Percentiles rank a stretch among this genome's conserved stretches.
Evolutionary conservation across 2,797 vertebrate genomes (phyloP).

Genomic region (Sebastes taczanowskii): DNA sequence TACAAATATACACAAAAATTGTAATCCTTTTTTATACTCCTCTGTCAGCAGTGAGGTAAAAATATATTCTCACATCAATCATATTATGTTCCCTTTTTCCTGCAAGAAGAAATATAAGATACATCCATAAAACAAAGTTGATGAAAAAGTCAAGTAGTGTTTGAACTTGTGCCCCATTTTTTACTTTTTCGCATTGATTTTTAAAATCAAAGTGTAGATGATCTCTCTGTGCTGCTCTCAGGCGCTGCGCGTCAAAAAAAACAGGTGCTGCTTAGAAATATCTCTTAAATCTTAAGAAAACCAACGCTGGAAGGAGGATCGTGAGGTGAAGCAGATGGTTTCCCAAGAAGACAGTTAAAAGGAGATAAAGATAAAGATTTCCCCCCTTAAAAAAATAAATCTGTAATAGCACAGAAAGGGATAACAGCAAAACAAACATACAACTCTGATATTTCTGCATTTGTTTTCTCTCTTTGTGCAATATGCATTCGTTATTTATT

Average conservation of each 20-base stretch:
- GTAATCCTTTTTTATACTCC: neutral
- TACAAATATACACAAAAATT: slow-evolving; percentile 2
- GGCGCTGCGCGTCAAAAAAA: slow-evolving; percentile 39
- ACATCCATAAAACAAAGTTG: slow-evolving; percentile 42
- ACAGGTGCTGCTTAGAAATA: slow-evolving; percentile 35
- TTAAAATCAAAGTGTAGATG: slow-evolving; percentile 37
- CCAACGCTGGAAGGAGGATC: slow-evolving; percentile 2
- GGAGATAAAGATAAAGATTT: neutral
- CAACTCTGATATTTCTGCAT: neutral
- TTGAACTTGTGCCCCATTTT: slow-evolving; percentile 39
- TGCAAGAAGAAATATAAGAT: slow-evolving; percentile 13
- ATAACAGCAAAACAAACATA: neutral
- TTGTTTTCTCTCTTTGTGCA: neutral
- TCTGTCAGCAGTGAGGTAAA: slow-evolving; percentile 12
- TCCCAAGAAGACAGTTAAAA: neutral
- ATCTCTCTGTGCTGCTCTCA: slow-evolving; percentile 2
- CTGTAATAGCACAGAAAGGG: neutral
- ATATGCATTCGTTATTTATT: slow-evolving; percentile 17
- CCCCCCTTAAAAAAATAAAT: neutral
- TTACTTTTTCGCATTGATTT: slow-evolving; percentile 22
- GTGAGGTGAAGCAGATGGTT: slow-evolving; percentile 11
- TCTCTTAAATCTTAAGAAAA: slow-evolving; percentile 32
- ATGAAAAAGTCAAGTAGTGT: slow-evolving; percentile 40
- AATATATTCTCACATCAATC: slow-evolving; percentile 21
- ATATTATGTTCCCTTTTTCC: slow-evolving; percentile 20